Evolutionary conservation across 1,140 invertebrate genomes (phyloP).

Genomic region (Dolichoris vasculosae): DNA sequence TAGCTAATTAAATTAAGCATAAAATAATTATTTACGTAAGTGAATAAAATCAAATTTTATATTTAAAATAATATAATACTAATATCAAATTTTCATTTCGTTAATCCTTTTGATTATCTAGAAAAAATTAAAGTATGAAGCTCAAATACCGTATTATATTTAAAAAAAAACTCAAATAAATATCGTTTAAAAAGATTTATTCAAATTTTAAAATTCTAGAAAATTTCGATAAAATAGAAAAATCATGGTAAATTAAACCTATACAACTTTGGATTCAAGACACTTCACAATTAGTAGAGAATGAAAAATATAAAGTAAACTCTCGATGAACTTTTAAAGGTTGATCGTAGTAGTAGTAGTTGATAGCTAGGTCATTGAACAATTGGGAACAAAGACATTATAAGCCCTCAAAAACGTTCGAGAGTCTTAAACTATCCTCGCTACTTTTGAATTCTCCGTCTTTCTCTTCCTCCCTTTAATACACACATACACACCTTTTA

Average conservation of each 20-base stretch:
- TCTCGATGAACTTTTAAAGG: neutral
- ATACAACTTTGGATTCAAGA: neutral
- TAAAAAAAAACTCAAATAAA: too few species aligned
- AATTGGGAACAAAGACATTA: constrained; percentile 2
- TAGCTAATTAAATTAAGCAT: too few species aligned
- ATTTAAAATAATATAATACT: too few species aligned
- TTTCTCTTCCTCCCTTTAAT: neutral
- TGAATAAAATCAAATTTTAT: too few species aligned
- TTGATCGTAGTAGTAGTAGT: neutral
- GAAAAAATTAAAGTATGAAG: too few species aligned
- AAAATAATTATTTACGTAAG: too few species aligned
- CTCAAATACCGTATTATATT: too few species aligned
- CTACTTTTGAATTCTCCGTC: neutral
- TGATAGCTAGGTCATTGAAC: neutral
- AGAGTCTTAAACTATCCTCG: neutral
- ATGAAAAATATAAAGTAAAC: constrained; percentile 2
- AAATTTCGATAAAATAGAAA: too few species aligned
- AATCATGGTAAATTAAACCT: neutral
- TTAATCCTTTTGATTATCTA: too few species aligned
- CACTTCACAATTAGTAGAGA: neutral
- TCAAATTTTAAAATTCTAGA: too few species aligned
- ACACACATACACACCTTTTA: neutral
- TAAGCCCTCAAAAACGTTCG: neutral
- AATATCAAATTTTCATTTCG: too few species aligned
- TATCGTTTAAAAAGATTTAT: too few species aligned